Evolutionary conservation across 2,797 vertebrate genomes (phyloP).

Genomic region (Pyrocephalus nanus): DNA sequence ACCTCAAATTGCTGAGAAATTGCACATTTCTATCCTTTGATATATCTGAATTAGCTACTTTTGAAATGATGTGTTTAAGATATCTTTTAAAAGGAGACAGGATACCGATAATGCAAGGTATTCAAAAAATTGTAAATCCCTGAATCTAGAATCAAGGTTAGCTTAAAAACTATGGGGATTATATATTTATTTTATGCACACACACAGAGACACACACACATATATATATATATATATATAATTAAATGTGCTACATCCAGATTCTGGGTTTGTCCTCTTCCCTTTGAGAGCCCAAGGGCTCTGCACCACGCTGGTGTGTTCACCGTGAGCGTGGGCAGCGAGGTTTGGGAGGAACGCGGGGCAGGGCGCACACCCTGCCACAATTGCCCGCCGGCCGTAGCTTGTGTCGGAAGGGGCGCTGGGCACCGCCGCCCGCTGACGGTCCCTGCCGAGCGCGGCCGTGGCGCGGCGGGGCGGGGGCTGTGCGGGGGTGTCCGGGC

Average conservation of each 20-base stretch:
- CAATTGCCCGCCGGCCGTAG: too few species aligned
- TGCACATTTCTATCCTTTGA: neutral
- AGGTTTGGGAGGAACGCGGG: neutral
- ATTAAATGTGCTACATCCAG: neutral
- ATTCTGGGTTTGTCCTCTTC: neutral
- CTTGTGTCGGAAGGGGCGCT: neutral
- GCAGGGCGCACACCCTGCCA: neutral
- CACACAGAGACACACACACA: rapidly evolving
- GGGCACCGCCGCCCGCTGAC: neutral
- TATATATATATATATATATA: too few species aligned
- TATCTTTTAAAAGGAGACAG: neutral
- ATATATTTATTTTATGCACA: neutral
- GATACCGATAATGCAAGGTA: neutral
- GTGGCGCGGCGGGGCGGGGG: too few species aligned
- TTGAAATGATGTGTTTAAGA: neutral
- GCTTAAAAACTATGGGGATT: neutral
- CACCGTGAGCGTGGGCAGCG: too few species aligned
- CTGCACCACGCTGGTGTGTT: neutral
- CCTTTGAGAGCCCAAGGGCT: neutral
- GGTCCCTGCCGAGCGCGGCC: neutral
- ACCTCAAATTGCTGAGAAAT: neutral
- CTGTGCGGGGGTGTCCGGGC: too few species aligned
- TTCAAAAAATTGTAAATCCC: neutral
- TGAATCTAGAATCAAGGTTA: neutral
- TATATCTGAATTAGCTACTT: neutral